phyloP scores from a whole-genome alignment of 2,113 vertebrate species.

The Chlorodrepanis virens region DNA sequence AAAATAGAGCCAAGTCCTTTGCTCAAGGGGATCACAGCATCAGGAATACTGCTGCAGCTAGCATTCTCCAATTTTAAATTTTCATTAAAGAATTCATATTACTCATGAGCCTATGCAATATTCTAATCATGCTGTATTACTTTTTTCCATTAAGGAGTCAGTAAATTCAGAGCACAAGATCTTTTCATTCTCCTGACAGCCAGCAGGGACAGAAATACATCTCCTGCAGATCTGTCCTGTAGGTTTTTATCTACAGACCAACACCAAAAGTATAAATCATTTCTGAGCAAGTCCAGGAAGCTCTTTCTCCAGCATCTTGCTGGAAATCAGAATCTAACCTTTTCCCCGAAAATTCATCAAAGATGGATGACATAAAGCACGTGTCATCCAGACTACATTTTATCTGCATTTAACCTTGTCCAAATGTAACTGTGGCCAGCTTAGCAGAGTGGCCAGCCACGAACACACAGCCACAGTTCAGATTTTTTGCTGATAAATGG shows the following conservation, averaged over 20 bases:
- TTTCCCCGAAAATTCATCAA: not conserved
- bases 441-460: not conserved
- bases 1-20: not conserved
- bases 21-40: not conserved
- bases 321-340: not conserved
- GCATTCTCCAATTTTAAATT: not conserved
- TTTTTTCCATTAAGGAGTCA: not conserved
- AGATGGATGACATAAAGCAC: not conserved
- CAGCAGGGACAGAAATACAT: not conserved
- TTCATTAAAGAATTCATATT: not conserved
- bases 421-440: not conserved
- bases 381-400: not conserved
- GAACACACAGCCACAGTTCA: not conserved
- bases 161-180: not conserved
- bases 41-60: not conserved
- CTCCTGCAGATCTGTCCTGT: not conserved
- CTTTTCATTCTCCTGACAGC: not conserved
- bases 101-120: not conserved
- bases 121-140: not conserved
- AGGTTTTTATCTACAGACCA: not conserved
- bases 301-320: not conserved
- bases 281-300: not conserved
- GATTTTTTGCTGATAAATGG: not conserved
- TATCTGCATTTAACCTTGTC: not conserved
- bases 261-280: not conserved